Conservation (phyloP, 1,140 invertebrate genomes). For the Macrocentrus cingulum region DNA sequence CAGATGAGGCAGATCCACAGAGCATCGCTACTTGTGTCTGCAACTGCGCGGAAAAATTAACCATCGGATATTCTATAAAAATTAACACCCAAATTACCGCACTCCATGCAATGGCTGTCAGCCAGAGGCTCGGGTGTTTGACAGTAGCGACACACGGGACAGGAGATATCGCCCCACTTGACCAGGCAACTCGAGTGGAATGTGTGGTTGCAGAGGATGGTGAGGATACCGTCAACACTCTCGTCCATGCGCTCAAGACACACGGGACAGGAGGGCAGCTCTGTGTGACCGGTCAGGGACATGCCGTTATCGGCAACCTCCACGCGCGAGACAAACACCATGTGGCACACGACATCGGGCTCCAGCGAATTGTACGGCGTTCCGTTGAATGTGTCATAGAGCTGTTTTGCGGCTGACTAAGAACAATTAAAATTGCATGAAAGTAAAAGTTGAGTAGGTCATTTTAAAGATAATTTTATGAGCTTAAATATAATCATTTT, state of each 20-base stretch:
- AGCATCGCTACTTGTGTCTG: slow-evolving; percentile 68
- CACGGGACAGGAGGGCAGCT: slow-evolving; percentile 96
- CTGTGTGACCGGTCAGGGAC: slow-evolving; percentile 81
- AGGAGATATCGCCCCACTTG: slow-evolving; percentile 94
- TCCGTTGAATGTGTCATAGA: slow-evolving; percentile 92
- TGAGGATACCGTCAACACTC: slow-evolving; percentile 94
- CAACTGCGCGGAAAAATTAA: no score
- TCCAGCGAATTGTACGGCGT: slow-evolving; percentile 91
- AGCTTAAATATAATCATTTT: no score
- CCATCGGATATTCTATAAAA: no score
- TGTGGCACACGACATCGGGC: slow-evolving; percentile 83
- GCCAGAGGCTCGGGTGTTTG: slow-evolving; percentile 90
- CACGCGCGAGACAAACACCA: slow-evolving; percentile 93
- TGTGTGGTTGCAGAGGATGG: slow-evolving; percentile 97
- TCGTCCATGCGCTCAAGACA: slow-evolving; percentile 98
- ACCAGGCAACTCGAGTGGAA: slow-evolving; percentile 94
- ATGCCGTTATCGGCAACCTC: slow-evolving; percentile 76
- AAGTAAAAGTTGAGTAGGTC: no score
- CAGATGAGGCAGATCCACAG: slow-evolving; percentile 99
- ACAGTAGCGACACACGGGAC: slow-evolving; percentile 76
- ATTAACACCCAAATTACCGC: slow-evolving; percentile 60
- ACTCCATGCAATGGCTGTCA: slow-evolving; percentile 83
- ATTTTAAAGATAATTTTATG: no score
- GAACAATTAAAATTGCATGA: no score
- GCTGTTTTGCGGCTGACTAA: slow-evolving; percentile 82